Evolutionary conservation across 2,113 vertebrate genomes (phyloP), one percentile per base, ranked within the genome.

Genomic region (Neotoma lepida): DNA sequence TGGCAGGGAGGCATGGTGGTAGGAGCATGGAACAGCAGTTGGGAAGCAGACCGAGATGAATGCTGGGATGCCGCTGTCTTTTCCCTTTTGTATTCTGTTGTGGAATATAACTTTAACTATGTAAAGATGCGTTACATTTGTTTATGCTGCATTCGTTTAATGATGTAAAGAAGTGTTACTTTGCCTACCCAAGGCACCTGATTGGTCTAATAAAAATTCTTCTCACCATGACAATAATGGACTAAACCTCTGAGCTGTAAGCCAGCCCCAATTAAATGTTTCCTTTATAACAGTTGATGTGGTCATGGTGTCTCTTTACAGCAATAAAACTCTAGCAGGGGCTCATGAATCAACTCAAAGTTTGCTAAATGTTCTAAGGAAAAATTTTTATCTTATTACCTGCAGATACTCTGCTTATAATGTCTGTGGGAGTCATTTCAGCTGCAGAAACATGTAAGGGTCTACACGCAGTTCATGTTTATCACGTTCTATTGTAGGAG

Each of bases 361-460:
- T 54, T 76, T 92, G 63, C 68, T 64, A 93, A 94, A n/a, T 85
- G 13, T 92, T 86, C 74, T 81, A 46, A 95, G 82, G 74, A 95
- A 93, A 90, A 77, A 30, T 10, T 9, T 28, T n/a, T 15, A 24
- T 46, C 58, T 82, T 58, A 61, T 35, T 78, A 24, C 49, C 30
- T 54, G 92, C 44, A n/a, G 91, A 84, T 4, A 39, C n/a, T 78
- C 94, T 89, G 5, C 17, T 88, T 92, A 51, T 82, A 61, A 28
- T 58, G 5, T 63, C 33, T 93, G 0, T 89, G 58, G 33, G 58
- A 64, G 84, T 87, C 10, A 51, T 7, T 87, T 44, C 76, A 84
- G 24, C 33, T 95, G 73, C 46, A 94, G 74, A 51, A 63, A 51
- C 74, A 85, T 80, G 5, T 28, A 84, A 71, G 20, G 70, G 76